Conservation (phyloP, 2,113 vertebrate species). For the Actenoides lindsayi region DNA sequence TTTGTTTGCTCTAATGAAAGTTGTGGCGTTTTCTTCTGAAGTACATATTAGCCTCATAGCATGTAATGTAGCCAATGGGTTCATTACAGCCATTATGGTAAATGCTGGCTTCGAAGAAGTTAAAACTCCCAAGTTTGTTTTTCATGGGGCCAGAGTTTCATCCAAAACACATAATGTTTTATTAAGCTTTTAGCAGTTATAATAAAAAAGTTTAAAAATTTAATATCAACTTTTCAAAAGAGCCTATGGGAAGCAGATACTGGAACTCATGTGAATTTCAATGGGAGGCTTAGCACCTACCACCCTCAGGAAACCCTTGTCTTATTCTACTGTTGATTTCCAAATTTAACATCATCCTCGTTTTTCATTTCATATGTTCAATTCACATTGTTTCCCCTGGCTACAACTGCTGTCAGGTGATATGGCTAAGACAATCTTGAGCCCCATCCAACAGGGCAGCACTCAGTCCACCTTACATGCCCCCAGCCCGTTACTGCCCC, state of each 20-base stretch:
- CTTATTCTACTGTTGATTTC: not conserved
- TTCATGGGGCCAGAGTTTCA: not conserved
- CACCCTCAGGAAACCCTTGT: not conserved
- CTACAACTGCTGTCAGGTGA: not conserved
- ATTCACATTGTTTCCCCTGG: not conserved
- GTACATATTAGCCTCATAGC: not conserved
- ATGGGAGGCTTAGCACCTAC: not conserved
- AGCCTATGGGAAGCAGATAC: not conserved
- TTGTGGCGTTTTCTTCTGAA: slow-evolving; percentile 59
- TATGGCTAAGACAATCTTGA: accelerated
- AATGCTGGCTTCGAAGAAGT: not conserved
- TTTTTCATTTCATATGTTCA: not conserved
- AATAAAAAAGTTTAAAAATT: slow-evolving; percentile 31
- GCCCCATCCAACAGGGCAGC: not conserved
- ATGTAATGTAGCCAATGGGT: not conserved
- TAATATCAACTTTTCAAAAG: not conserved
- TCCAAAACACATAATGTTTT: not conserved
- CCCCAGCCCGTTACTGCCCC: too few relatives aligned
- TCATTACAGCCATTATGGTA: not conserved
- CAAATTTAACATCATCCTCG: not conserved
- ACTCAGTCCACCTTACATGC: not conserved
- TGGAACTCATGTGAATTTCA: not conserved
- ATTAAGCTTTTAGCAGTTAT: slow-evolving; percentile 30
- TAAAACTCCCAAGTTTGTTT: not conserved
- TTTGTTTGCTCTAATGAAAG: slow-evolving; percentile 61